phyloP scores from a whole-genome alignment of 2,888 invertebrate genomes.

The Mechanitis mazaeus region DNA sequence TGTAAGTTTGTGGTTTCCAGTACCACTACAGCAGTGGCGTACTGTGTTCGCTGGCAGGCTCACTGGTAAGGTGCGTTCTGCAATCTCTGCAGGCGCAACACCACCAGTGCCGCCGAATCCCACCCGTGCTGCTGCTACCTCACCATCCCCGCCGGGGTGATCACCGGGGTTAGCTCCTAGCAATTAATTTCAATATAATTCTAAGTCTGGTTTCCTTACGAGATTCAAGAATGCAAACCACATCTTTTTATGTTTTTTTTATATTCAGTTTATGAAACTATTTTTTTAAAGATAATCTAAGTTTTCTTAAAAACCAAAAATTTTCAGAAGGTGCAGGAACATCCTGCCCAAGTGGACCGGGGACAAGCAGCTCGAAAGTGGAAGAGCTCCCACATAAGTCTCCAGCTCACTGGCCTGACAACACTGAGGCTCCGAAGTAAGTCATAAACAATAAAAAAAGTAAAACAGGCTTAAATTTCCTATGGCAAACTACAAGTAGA shows the following conservation, averaged over 20 bases:
- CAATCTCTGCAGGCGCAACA: constrained; percentile 94
- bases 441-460: background rate
- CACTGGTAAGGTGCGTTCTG: constrained; percentile 90
- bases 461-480: too few relatives aligned
- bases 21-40: constrained; percentile 86
- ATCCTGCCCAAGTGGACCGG: background rate
- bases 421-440: constrained; percentile 32
- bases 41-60: constrained; percentile 83
- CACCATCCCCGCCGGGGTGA: constrained; percentile 57
- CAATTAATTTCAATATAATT: too few relatives aligned
- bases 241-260: too few relatives aligned
- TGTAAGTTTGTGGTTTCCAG: constrained; percentile 47
- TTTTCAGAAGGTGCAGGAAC: background rate
- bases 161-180: constrained; percentile 6
- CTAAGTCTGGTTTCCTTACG: too few relatives aligned
- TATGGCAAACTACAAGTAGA: too few relatives aligned
- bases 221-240: too few relatives aligned
- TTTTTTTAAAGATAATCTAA: too few relatives aligned
- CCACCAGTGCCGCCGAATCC: constrained; percentile 92
- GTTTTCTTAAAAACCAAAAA: background rate
- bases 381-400: constrained; percentile 52
- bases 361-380: constrained; percentile 6
- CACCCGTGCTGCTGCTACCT: constrained; percentile 86
- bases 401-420: constrained; percentile 45
- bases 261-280: too few relatives aligned